A percentile compares a stretch with the other conserved stretches of the same genome.
These are phyloP conservation scores for Heliopora coerulea DNA, from an alignment of 92 coral and sea anemone species.

Conservation along the genomic window DNA sequence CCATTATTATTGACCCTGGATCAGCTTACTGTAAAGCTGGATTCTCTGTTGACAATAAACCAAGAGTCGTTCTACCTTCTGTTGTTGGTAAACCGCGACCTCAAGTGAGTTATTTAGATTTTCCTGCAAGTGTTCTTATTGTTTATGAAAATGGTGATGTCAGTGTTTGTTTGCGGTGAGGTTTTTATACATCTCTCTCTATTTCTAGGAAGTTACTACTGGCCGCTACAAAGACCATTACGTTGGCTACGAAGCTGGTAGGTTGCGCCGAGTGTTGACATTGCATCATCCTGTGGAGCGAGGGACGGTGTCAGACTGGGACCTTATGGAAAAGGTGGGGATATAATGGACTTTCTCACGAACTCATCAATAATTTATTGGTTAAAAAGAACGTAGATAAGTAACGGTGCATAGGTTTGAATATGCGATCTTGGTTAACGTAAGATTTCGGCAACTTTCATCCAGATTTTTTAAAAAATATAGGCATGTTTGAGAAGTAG, in stretches of 20 bases:
- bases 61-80: conserved; percentile 85
- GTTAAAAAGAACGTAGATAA: too few relatives aligned
- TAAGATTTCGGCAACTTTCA: too few relatives aligned
- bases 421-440: too few relatives aligned
- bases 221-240: conserved; percentile 82
- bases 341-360: too few relatives aligned
- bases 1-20: conserved; percentile 89
- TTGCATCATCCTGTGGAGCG: conserved; percentile 90
- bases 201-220: conserved; percentile 64
- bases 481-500: too few relatives aligned
- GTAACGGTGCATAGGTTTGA: too few relatives aligned
- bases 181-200: background rate
- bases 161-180: too few relatives aligned
- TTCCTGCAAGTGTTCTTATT: background rate
- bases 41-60: conserved; percentile 76
- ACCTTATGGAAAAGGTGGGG: conserved; percentile 93
- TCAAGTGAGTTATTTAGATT: conserved; percentile 50
- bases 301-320: conserved; percentile 92
- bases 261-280: conserved; percentile 78
- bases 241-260: conserved; percentile 86
- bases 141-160: background rate
- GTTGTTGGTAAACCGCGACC: conserved; percentile 85
- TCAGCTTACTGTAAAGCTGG: conserved; percentile 95
- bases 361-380: too few relatives aligned
- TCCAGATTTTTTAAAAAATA: too few relatives aligned